A percentile compares a stretch with the other conserved stretches of the same genome.
Evolutionary conservation across 2,888 invertebrate species (phyloP).

Genomic region (Oscheius myriophilus): DNA sequence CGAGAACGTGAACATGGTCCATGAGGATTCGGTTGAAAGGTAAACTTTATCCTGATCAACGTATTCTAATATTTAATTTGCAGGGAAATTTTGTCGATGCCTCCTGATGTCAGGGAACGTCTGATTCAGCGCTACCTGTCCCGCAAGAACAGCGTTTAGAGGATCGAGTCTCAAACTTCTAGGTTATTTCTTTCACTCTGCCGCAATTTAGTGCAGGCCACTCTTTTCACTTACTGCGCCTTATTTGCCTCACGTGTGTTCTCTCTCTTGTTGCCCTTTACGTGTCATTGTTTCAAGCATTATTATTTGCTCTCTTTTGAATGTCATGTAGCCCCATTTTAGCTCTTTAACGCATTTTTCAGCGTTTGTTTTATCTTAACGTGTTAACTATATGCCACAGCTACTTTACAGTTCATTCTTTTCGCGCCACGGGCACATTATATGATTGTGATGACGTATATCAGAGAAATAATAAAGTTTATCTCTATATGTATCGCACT

Average conservation of each 20-base stretch:
- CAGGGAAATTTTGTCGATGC: constrained; percentile 23
- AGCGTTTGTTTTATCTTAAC: background rate
- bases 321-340: constrained; percentile 4
- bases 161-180: background rate
- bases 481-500: background rate
- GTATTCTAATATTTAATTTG: background rate
- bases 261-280: constrained; percentile 25
- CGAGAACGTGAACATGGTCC: constrained; percentile 4
- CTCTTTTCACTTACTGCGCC: constrained; percentile 20
- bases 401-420: too few species aligned
- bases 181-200: constrained; percentile 14
- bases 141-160: constrained; percentile 11
- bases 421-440: too few species aligned
- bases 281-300: constrained; percentile 28
- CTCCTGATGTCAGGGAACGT: constrained; percentile 10
- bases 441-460: too few species aligned
- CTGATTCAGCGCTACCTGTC: constrained; percentile 9
- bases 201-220: constrained; percentile 17
- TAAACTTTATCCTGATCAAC: background rate
- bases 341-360: background rate
- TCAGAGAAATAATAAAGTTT: background rate
- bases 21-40: constrained; percentile 30
- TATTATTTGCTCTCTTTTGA: constrained; percentile 6
- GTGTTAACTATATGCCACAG: too few species aligned
- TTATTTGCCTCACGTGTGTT: constrained; percentile 19